phyloP scores from a whole-genome alignment of 2,113 vertebrate species.

The Pangasianodon hypophthalmus region DNA sequence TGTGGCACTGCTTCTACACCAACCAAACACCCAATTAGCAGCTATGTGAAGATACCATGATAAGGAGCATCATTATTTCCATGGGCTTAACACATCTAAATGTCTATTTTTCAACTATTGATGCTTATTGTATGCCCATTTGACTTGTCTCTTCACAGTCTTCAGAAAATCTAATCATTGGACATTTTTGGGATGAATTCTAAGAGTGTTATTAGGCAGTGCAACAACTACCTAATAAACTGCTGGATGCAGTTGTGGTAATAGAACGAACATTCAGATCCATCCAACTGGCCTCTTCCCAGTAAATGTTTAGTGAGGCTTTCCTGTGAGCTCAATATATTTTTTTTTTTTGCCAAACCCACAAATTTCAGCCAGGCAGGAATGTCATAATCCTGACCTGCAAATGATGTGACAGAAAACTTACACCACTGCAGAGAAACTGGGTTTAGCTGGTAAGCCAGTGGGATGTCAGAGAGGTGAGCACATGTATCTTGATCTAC shows the following conservation, averaged over 20 bases:
- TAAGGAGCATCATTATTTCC: conserved; percentile 33
- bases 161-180: not conserved
- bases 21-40: conserved; percentile 47
- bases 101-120: conserved; percentile 13
- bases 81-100: conserved; percentile 43
- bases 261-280: not conserved
- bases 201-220: not conserved
- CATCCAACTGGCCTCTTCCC: not conserved
- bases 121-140: not conserved
- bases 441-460: not conserved
- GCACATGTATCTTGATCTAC: not conserved
- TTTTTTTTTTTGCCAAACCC: not conserved
- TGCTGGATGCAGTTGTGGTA: not conserved
- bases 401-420: not conserved
- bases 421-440: not conserved
- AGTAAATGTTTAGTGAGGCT: not conserved
- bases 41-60: conserved; percentile 32
- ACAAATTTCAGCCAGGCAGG: not conserved
- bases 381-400: not conserved
- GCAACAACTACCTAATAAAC: not conserved
- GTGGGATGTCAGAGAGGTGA: not conserved
- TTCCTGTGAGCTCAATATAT: not conserved
- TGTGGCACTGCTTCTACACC: conserved; percentile 7
- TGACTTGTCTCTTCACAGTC: not conserved
- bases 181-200: no score